Evolutionary conservation across 1,140 invertebrate genomes (phyloP), one percentile per base, ranked within the genome.

Genomic region (Bradynema listronoti): DNA sequence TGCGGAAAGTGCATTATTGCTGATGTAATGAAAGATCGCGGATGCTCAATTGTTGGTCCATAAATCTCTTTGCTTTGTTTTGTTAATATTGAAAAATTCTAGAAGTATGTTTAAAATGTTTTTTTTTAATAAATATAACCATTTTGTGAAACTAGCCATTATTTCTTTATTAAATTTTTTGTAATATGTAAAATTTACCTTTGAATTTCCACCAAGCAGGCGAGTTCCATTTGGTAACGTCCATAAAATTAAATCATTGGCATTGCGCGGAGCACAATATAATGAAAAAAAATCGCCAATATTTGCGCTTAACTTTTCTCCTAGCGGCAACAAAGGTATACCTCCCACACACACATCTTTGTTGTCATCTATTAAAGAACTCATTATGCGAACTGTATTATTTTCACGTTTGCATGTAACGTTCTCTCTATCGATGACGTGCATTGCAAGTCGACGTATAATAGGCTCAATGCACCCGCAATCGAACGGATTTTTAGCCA

Each of bases 211-310:
- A 27, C 52, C 51, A 14, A 71, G 36, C 5, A 63, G 25, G n/a
- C 63, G 2, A 14, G 49, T 65, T 2, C 46, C 63, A 25, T 68
- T 69, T 25, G 63, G 39, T 30, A 69, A 36, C 9, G 45, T 57
- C 63, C 63, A 65, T 41, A 30, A 7, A 39, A 54, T 47, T 14
- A 27, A 29, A n/a, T 25, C 34, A 6, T 32, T 25, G 6, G 14
- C 3, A 25, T 9, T 22, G 2, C 51, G 24, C 19, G 63, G 24
- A 24, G 56, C 56, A 55, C 67, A 69, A 32, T 69, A 69, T 19
- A 72, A 30, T 16, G 67, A 65, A 46, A 72, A 68, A 25, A 52
- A 58, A n/a, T 52, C 27, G 16, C 67, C 67, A 29, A 69, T 49
- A 27, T 49, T 51, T 24, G 61, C 68, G 2, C 25, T 45, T 9